Evolutionary conservation across 2,113 vertebrate species (phyloP), one percentile per base, ranked within the genome.

Genomic region (Falcunculus frontatus): DNA sequence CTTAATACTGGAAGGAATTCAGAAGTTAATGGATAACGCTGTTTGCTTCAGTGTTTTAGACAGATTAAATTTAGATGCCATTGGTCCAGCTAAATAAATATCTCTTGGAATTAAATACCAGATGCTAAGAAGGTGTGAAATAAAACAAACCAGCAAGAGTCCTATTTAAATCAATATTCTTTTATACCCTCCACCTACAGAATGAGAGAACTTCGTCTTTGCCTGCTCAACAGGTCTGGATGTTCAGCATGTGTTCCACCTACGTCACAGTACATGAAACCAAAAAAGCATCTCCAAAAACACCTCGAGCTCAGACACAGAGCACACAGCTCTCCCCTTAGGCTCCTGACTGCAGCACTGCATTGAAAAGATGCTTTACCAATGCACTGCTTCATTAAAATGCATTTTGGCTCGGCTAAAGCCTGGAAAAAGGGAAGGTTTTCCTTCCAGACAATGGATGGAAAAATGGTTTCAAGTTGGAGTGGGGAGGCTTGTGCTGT

Each of bases 91-190:
- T 84, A 64, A 90, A 76, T 81, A 84, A 88, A 76, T 89, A 64
- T 19, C 26, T 56, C 53, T 75, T 81, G 49, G 21, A 84, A 87
- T 88, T 70, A 84, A 87, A 72, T 86, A 60, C 59, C 76, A 92
- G 85, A 68, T 92, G 88, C 76, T 89, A 65, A 86, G 63, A 95
- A 96, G 64, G 56, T 96, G 76, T 95, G 83, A 75, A 93, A 90
- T 63, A 82, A 89, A 96, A 32, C 72, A 53, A 80, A 83, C 3
- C 39, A 69, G 35, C 68, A 59, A 47, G 83, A 74, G 64, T 23
- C 73, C 60, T 74, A 35, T 84, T 89, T 72, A 63, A 39, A 84
- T 83, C 0, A 0, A 47, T 77, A 70, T 81, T 87, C 84, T 80
- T 86, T 89, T 89, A 88, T 88, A 88, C 87, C 56, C 35, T 81